Evolutionary conservation across 23 tunicate genomes (phyloP), one percentile per base, ranked within the genome.

Genomic region (Diplosoma virens): DNA sequence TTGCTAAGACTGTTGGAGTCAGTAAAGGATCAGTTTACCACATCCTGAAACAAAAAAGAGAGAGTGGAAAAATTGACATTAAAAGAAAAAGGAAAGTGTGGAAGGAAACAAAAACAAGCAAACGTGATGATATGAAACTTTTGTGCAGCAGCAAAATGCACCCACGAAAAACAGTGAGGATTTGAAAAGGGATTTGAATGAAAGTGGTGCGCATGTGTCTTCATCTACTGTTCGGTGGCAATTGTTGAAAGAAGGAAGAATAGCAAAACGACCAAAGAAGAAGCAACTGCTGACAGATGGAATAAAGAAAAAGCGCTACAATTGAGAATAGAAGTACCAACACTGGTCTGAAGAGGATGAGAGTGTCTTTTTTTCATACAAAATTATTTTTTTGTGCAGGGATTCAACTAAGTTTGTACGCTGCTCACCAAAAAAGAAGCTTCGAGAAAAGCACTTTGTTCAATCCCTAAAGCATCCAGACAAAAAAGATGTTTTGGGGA

Each of bases 401-500:
- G 50, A 41, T 41, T 41, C 50, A 41, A 9, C 50, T 14, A 41
- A 41, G 50, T 41, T 41, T 41, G 50, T 41, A 14, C 50, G 14
- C 50, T 41, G 50, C 50, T 41, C 50, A 41, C 50, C 14, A 14
- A 41, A 41, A 41, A 14, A 41, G 50, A 41, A 41, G 50, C 63
- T 55, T 55, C 5, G 63, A 55, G 63, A 55, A 55, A 25, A 55
- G 63, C 24, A 20, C 21, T 55, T 55, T 55, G 24, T 55, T 55
- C 63, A 55, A 55, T 55, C 24, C 24, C 6, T 55, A 16, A 55
- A n/a, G n/a, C n/a, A n/a, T n/a, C n/a, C n/a, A n/a, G n/a, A n/a
- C n/a, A n/a, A n/a, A n/a, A n/a, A n/a, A n/a, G 63, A 26, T 34
- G 35, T 61, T 61, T 61, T 61, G 69, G 69, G 35, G 69, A 61